phyloP scores from a whole-genome alignment of 2,797 vertebrate genomes.

The Pipistrellus kuhlii region DNA sequence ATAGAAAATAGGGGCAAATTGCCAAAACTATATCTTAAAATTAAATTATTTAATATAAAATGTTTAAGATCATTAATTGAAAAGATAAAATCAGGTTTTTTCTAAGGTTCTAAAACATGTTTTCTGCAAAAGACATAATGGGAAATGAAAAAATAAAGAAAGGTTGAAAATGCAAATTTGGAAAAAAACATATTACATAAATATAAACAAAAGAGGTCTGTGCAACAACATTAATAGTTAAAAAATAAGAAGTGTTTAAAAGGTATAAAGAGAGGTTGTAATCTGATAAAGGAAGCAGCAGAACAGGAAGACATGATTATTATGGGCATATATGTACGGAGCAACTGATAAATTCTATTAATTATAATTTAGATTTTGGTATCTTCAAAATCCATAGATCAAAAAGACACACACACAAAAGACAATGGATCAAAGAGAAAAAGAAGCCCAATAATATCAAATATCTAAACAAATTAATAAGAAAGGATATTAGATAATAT shows the following conservation, averaged over 20 bases:
- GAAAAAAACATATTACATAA: neutral
- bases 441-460: neutral
- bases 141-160: neutral
- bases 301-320: neutral
- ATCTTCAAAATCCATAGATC: neutral
- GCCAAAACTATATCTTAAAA: neutral
- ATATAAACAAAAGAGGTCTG: neutral
- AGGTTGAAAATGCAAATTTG: neutral
- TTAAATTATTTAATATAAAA: neutral
- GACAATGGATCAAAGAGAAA: neutral
- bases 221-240: neutral
- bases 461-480: neutral
- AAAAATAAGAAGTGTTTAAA: neutral
- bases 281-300: neutral
- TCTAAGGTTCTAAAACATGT: neutral
- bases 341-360: neutral
- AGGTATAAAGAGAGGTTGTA: neutral
- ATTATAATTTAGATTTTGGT: conserved; percentile 37
- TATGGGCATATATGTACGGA: neutral
- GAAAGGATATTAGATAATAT: neutral
- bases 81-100: neutral
- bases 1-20: neutral
- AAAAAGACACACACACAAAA: neutral
- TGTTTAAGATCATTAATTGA: neutral
- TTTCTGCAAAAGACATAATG: neutral